Evolutionary conservation across 2,797 vertebrate species (phyloP).

Genomic region (Tapirus indicus): DNA sequence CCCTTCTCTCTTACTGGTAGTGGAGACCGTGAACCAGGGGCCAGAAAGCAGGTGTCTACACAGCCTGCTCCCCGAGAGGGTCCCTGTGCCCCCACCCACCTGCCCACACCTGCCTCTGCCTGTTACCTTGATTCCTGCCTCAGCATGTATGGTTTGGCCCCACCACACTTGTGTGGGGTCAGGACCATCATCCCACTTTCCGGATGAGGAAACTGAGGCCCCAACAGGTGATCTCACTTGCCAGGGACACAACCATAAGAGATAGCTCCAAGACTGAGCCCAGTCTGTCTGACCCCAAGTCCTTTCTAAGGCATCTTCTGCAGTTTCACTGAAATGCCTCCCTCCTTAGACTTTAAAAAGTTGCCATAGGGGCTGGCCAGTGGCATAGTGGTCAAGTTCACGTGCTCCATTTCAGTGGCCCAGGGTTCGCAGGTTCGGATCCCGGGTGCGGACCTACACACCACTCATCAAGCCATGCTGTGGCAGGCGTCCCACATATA

Average conservation of each 20-base stretch:
- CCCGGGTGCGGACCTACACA: too few species aligned
- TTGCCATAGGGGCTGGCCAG: too few species aligned
- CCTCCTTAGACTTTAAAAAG: fast-evolving
- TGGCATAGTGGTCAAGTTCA: too few species aligned
- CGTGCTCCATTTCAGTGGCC: too few species aligned
- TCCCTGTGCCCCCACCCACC: fast-evolving
- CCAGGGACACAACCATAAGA: background rate
- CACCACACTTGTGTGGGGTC: too few species aligned
- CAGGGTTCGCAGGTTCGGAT: too few species aligned
- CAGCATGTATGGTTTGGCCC: fast-evolving
- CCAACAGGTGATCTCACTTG: fast-evolving
- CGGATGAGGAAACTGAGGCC: background rate
- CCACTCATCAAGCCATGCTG: too few species aligned
- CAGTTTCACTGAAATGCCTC: background rate
- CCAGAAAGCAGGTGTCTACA: background rate
- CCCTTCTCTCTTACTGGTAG: background rate
- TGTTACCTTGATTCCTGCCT: fast-evolving
- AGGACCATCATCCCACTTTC: background rate
- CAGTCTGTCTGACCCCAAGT: background rate
- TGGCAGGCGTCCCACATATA: too few species aligned
- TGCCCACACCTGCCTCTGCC: background rate
- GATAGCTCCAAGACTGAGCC: background rate
- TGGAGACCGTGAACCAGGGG: fast-evolving
- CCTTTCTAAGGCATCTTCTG: fast-evolving
- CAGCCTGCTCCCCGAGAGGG: fast-evolving